These are phyloP conservation scores for Lasaia peninsularis DNA, from an alignment of 1,140 invertebrate genomes.

Conservation along the genomic window DNA sequence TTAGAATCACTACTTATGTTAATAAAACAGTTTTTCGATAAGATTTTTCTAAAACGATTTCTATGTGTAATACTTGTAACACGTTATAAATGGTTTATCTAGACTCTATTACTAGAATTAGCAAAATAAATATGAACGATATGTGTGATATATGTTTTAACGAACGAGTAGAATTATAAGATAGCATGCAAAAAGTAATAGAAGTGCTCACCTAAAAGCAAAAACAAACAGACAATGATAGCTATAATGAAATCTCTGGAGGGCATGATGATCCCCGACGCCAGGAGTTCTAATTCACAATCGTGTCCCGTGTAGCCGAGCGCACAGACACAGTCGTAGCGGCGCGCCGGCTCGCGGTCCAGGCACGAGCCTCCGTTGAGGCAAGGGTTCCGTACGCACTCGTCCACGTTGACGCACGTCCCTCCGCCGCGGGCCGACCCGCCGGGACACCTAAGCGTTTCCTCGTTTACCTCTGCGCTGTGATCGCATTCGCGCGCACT, in stretches of 20 bases:
- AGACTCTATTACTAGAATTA: not conserved
- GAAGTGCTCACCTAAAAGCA: constrained; percentile 85
- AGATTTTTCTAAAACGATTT: not conserved
- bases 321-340: constrained; percentile 87
- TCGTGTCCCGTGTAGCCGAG: constrained; percentile 86
- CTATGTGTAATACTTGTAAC: not conserved
- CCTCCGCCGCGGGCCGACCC: constrained; percentile 81
- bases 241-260: constrained; percentile 91
- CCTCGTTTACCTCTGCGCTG: constrained; percentile 43
- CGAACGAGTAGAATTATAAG: constrained; percentile 14
- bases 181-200: constrained; percentile 51
- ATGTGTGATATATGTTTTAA: not conserved
- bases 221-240: constrained; percentile 85
- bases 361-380: constrained; percentile 85
- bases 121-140: not conserved
- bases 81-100: not conserved
- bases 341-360: constrained; percentile 83
- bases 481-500: constrained; percentile 45
- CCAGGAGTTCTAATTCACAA: constrained; percentile 86
- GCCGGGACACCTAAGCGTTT: constrained; percentile 82
- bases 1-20: constrained; percentile 7
- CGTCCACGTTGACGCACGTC: constrained; percentile 86
- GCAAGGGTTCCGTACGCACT: constrained; percentile 84
- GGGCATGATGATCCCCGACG: constrained; percentile 86
- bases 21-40: not conserved